Base-by-base conservation (phyloP, 2,797 vertebrate genomes). In the Tachyglossus aculeatus region DNA sequence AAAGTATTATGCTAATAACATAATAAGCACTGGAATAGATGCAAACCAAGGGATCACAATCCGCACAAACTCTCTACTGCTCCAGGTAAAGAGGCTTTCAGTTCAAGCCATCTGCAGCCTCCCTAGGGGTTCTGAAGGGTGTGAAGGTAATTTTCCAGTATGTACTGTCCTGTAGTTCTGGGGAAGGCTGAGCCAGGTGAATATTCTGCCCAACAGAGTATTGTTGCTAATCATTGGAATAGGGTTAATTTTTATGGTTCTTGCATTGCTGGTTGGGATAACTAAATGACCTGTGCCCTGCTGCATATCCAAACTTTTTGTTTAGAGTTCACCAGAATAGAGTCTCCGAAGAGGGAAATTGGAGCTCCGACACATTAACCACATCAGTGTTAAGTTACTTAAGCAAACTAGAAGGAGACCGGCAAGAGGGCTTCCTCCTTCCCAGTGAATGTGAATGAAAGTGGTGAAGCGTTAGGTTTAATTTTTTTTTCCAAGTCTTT, bases 201-300 rank as follows among this genome's bases (percentile, higher is more conserved):
- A 11, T 41, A 41, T 22, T 68, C 70, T 69, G 52, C 57, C 45
- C 54, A 55, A 57, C 33, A n/a, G 43, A 73, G 43, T 37, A n/a
- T 19, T 67, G 51, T 79, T 81, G 65, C 66, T 58, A 45, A 84
- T 84, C 10, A 67, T 50, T 53, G 71, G 71, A 76, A 52, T 43
- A 67, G 37, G 55, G 67, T 66, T 71, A 47, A 65, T 77, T 71
- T 73, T 68, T 80, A 76, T 15, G 65, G 39, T 45, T 53, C 71
- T 81, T 64, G 71, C 77, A 62, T 75, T 83, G 71, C 59, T 67
- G 67, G 71, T 67, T 85, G 76, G 74, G 81, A 81, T 71, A 3
- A 13, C n/a, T 64, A 72, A 68, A 62, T 64, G 48, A 25, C 27
- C 64, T 73, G 65, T 53, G 48, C 31, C 27, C 64, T 73, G 65